A percentile compares a stretch with the other conserved stretches of the same genome.
These are phyloP conservation scores for Tricholaema leucomelas DNA, from an alignment of 2,113 vertebrate genomes.

Conservation along the genomic window DNA sequence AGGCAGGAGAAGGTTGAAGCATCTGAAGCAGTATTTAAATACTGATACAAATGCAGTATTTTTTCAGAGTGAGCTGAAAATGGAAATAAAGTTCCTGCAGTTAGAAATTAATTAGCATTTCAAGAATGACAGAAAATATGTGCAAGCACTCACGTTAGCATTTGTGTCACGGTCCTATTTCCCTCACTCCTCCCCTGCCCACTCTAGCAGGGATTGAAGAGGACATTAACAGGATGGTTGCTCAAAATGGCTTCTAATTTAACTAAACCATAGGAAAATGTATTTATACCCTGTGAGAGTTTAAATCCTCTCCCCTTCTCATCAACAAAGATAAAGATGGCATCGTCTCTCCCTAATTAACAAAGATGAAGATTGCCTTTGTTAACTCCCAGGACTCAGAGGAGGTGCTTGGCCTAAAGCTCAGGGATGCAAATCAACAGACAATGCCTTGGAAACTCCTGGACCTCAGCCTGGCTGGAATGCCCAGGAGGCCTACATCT, in stretches of 20 bases:
- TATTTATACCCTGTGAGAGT: no score
- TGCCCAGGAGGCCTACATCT: no score
- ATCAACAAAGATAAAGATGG: no score
- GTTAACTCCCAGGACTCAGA: no score
- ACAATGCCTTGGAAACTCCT: no score
- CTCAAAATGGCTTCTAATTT: not conserved
- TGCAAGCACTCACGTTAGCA: not conserved
- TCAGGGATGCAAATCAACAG: no score
- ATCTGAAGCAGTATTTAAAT: not conserved
- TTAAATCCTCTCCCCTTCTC: no score
- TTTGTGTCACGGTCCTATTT: not conserved
- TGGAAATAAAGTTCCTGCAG: not conserved
- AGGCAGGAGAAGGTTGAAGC: not conserved
- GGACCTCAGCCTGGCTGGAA: no score
- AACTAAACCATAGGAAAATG: not conserved
- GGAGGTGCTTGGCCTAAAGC: no score
- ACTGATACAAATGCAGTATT: not conserved
- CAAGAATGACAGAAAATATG: not conserved
- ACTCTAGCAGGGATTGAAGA: not conserved
- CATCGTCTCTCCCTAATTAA: no score
- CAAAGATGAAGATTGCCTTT: no score
- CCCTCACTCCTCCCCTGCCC: not conserved
- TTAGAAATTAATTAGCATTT: not conserved
- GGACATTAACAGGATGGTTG: not conserved
- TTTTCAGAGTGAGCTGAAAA: not conserved